Percentiles rank a stretch among this genome's conserved stretches.
These are phyloP conservation scores for Anguilla marmorata DNA, from an alignment of 2,797 vertebrate genomes.

Conservation along the genomic window DNA sequence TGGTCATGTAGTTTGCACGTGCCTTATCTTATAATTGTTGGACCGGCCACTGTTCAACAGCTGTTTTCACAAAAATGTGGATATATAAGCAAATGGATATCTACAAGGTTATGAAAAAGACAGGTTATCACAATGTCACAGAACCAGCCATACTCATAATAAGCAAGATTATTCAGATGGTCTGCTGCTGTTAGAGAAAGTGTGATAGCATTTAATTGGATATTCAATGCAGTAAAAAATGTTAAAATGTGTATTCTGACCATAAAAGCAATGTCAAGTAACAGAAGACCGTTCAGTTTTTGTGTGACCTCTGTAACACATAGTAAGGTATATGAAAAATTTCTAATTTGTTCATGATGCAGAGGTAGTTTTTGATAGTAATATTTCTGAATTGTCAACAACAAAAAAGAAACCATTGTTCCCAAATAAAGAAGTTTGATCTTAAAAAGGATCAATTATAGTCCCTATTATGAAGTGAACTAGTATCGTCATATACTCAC, in stretches of 20 bases:
- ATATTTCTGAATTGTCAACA: too few species aligned
- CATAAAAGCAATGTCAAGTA: background rate
- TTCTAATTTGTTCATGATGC: too few species aligned
- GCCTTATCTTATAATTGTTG: background rate
- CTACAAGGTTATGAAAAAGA: background rate
- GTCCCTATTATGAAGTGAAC: too few species aligned
- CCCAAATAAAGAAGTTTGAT: too few species aligned
- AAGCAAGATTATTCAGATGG: background rate
- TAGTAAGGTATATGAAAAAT: too few species aligned
- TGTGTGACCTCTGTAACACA: background rate
- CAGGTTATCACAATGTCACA: background rate
- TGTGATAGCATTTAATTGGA: background rate
- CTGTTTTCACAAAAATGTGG: background rate
- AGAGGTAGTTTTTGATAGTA: too few species aligned
- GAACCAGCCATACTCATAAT: background rate
- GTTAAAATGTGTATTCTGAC: background rate
- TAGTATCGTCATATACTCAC: background rate
- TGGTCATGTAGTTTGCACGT: background rate
- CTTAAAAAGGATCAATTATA: too few species aligned
- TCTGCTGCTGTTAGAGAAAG: background rate
- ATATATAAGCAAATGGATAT: too few species aligned
- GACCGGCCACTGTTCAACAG: background rate
- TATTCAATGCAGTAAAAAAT: background rate
- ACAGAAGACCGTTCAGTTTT: background rate
- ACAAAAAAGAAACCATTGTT: too few species aligned